A percentile compares a stretch with the other conserved stretches of the same genome.
Evolutionary conservation across 2,113 vertebrate species (phyloP).

Genomic region (Megaleporinus macrocephalus): DNA sequence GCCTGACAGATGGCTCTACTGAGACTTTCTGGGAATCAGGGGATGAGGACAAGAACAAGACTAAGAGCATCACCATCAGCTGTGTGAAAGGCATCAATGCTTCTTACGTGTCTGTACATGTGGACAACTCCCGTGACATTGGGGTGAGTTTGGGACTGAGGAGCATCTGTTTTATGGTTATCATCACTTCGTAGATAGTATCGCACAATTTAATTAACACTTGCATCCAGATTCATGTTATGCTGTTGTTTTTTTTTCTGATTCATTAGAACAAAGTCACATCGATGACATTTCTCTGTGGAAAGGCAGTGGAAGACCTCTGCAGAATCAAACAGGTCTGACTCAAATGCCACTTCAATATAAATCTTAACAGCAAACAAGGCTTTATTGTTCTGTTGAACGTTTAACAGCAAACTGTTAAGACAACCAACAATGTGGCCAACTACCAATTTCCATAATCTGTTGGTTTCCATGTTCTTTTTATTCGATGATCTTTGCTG

Average conservation of each 20-base stretch:
- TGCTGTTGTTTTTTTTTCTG: slow-evolving; percentile 35
- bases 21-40: slow-evolving; percentile 99
- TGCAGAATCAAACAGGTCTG: slow-evolving; percentile 98
- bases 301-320: slow-evolving; percentile 94
- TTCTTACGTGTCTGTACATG: slow-evolving; percentile 91
- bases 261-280: slow-evolving; percentile 94
- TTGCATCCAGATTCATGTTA: not conserved
- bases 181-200: not conserved
- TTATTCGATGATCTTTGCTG: slow-evolving; percentile 20
- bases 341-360: too few relatives aligned
- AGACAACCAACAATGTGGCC: too few relatives aligned
- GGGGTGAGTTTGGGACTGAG: slow-evolving; percentile 82
- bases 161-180: not conserved
- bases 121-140: slow-evolving; percentile 98
- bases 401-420: not conserved
- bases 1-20: slow-evolving; percentile 96
- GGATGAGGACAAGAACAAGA: slow-evolving; percentile 99
- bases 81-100: slow-evolving; percentile 97
- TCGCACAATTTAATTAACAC: not conserved
- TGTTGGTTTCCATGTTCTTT: not conserved
- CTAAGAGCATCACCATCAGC: slow-evolving; percentile 96
- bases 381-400: too few relatives aligned
- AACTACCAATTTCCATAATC: too few relatives aligned
- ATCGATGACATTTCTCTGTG: slow-evolving; percentile 94
- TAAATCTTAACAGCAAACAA: not conserved